Percentiles rank a stretch among this genome's conserved stretches.
Evolutionary conservation across 2,888 invertebrate genomes (phyloP).

Genomic region (Drosophila nr. medialis): DNA sequence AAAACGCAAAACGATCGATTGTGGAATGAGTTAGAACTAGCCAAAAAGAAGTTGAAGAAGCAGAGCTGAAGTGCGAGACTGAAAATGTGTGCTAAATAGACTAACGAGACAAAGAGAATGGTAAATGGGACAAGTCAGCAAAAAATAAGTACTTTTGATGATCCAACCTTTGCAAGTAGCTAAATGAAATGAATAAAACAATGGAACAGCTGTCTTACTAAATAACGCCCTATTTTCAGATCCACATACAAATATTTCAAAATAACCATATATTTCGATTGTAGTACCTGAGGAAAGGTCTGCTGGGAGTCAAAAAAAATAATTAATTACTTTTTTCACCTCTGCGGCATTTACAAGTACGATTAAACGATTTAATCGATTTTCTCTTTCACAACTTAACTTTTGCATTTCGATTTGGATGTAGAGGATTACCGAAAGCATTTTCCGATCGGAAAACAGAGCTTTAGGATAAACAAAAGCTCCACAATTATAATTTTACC

Average conservation of each 20-base stretch:
- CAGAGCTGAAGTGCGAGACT: neutral
- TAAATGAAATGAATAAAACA: neutral
- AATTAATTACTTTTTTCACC: neutral
- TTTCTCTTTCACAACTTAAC: neutral
- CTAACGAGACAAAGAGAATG: conserved; percentile 21
- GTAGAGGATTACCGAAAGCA: neutral
- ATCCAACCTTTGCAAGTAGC: neutral
- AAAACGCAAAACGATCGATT: neutral
- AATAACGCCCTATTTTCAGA: neutral
- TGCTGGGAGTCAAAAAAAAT: neutral
- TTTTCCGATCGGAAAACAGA: neutral
- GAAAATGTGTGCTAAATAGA: neutral
- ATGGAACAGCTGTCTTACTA: neutral
- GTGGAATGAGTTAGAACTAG: conserved; percentile 19
- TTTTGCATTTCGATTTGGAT: neutral
- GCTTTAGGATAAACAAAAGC: neutral
- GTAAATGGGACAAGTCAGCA: conserved; percentile 11
- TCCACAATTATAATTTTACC: neutral
- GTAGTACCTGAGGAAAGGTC: neutral
- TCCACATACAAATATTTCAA: neutral
- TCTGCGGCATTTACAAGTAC: neutral
- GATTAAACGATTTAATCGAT: neutral
- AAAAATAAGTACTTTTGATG: neutral
- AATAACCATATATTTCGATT: neutral
- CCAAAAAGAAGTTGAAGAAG: neutral